phyloP scores from a whole-genome alignment of 1,140 invertebrate genomes.

The Sinonovacula constricta region DNA sequence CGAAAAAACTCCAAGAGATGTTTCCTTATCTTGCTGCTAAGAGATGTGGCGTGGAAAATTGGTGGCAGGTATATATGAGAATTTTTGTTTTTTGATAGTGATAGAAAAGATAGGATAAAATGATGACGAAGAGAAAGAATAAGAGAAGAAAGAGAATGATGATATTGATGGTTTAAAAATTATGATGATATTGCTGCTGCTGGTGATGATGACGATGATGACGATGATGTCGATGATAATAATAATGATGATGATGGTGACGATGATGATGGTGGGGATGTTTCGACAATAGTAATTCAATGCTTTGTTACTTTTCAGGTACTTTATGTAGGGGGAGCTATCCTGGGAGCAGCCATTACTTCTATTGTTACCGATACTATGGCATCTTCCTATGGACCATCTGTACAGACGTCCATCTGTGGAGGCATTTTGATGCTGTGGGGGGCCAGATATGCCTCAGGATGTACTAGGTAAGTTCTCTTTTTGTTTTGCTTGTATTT shows the following conservation, averaged over 20 bases:
- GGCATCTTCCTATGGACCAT: constrained; percentile 50
- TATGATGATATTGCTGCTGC: background rate
- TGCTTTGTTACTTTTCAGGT: constrained; percentile 58
- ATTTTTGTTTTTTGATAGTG: too few species aligned
- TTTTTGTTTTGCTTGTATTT: too few species aligned
- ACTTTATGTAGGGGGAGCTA: constrained; percentile 59
- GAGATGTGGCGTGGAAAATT: constrained; percentile 58
- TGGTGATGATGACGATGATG: too few species aligned
- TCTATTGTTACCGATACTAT: constrained; percentile 55
- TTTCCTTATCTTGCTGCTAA: constrained; percentile 63
- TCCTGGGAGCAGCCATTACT: constrained; percentile 60
- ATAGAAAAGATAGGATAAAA: too few species aligned
- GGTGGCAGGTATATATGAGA: constrained; percentile 68
- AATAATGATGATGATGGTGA: too few species aligned
- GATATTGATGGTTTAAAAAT: too few species aligned
- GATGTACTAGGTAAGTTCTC: constrained; percentile 64
- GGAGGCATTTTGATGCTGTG: constrained; percentile 65
- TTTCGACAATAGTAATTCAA: too few species aligned
- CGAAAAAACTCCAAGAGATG: constrained; percentile 53
- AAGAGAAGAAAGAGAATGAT: too few species aligned
- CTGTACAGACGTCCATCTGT: constrained; percentile 47
- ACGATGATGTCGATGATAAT: too few species aligned
- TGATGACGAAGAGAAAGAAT: too few species aligned
- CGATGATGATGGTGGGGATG: too few species aligned
- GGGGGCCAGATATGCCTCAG: constrained; percentile 63